Evolutionary conservation across 1,140 invertebrate genomes (phyloP).

Genomic region (Philopotamus ludificatus): DNA sequence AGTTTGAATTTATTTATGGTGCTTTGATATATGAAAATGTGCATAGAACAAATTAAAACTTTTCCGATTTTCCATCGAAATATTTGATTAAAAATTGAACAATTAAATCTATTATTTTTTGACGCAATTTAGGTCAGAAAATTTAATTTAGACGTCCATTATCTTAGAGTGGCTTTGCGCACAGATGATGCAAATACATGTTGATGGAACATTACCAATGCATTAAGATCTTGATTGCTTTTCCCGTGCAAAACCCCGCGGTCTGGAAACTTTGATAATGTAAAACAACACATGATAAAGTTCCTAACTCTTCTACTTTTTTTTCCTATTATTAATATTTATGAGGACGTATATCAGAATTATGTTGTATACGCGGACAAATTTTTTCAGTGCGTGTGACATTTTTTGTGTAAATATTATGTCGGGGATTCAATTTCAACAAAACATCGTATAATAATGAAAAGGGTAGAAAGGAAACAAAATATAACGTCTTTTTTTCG

Average conservation of each 20-base stretch:
- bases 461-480: no score
- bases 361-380: not conserved
- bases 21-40: no score
- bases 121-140: no score
- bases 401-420: not conserved
- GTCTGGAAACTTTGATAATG: conserved; percentile 23
- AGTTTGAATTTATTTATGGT: no score
- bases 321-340: conserved; percentile 11
- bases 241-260: conserved; percentile 9
- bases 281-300: not conserved
- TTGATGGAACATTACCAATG: conserved; percentile 40
- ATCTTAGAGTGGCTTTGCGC: no score
- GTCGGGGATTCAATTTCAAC: not conserved
- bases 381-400: conserved; percentile 3
- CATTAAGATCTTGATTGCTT: conserved; percentile 40
- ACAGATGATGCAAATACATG: conserved; percentile 17
- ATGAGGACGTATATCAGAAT: conserved; percentile 6
- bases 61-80: no score
- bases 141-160: no score
- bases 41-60: no score
- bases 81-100: no score
- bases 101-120: no score
- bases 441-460: not conserved
- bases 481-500: no score
- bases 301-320: not conserved